Percentiles rank a stretch among this genome's conserved stretches.
These are phyloP conservation scores for Mus minutoides DNA, from an alignment of 2,797 vertebrate species.

Conservation along the genomic window DNA sequence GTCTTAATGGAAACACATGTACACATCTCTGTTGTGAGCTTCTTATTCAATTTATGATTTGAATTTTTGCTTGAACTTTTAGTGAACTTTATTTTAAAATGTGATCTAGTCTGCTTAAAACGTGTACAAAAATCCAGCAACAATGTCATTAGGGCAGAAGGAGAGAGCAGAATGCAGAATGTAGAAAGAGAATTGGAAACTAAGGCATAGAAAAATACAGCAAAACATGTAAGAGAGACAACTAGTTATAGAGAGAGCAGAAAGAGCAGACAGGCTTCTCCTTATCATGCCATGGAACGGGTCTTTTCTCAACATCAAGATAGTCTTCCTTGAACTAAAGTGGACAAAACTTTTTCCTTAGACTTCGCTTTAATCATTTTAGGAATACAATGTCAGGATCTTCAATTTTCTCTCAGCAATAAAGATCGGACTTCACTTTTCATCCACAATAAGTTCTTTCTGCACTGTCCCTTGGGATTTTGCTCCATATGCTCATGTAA, in stretches of 20 bases:
- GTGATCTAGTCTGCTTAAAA: neutral
- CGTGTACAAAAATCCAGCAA: neutral
- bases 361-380: neutral
- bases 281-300: neutral
- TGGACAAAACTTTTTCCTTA: neutral
- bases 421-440: neutral
- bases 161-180: neutral
- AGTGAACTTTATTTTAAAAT: neutral
- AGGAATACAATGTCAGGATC: neutral
- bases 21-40: neutral
- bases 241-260: neutral
- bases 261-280: neutral
- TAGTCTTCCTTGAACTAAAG: neutral
- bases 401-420: neutral
- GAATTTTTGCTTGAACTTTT: neutral
- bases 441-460: neutral
- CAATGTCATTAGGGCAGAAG: neutral
- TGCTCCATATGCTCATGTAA: neutral
- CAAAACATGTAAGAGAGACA: neutral
- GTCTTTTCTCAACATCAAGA: neutral
- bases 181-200: neutral
- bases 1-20: neutral
- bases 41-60: neutral
- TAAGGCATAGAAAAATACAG: neutral
- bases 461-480: neutral